A percentile compares a stretch with the other conserved stretches of the same genome.
These are phyloP conservation scores for Aphodius granarius DNA, from an alignment of 2,888 invertebrate genomes.

Conservation along the genomic window DNA sequence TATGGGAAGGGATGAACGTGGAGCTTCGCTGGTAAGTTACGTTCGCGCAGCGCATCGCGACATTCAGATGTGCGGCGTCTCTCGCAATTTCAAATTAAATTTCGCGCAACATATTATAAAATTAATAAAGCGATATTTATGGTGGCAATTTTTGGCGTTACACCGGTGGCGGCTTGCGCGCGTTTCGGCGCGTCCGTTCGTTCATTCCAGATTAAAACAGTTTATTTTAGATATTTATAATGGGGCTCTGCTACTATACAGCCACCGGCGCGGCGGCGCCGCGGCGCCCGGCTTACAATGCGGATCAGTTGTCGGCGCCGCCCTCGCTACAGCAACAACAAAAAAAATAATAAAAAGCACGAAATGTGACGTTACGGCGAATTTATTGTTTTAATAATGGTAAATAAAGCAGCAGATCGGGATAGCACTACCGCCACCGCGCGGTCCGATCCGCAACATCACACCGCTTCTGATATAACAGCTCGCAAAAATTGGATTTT, in stretches of 20 bases:
- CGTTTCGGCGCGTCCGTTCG: conserved; percentile 49
- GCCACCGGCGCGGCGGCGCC: background rate
- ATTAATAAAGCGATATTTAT: conserved; percentile 57
- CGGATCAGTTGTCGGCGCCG: conserved; percentile 54
- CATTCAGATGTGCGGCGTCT: conserved; percentile 9
- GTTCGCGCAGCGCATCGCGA: background rate
- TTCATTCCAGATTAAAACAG: conserved; percentile 57
- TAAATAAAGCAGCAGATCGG: conserved; percentile 55
- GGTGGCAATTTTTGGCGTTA: conserved; percentile 54
- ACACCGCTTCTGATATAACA: conserved; percentile 19
- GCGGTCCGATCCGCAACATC: background rate
- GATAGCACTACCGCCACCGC: conserved; percentile 12
- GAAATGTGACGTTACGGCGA: conserved; percentile 53
- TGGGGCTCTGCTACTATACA: conserved; percentile 37
- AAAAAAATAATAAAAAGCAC: conserved; percentile 53
- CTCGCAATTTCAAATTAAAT: conserved; percentile 46
- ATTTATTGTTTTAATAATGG: conserved; percentile 58
- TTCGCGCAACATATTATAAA: conserved; percentile 53
- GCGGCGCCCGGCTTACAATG: conserved; percentile 48
- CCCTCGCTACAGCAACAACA: conserved; percentile 26
- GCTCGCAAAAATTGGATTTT: conserved; percentile 52
- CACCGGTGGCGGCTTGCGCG: conserved; percentile 45
- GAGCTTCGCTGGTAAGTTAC: background rate
- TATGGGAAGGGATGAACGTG: background rate
- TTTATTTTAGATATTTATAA: conserved; percentile 58